These are phyloP conservation scores for Pinctada fucata DNA, from an alignment of 2,888 invertebrate genomes.

Conservation along the genomic window DNA sequence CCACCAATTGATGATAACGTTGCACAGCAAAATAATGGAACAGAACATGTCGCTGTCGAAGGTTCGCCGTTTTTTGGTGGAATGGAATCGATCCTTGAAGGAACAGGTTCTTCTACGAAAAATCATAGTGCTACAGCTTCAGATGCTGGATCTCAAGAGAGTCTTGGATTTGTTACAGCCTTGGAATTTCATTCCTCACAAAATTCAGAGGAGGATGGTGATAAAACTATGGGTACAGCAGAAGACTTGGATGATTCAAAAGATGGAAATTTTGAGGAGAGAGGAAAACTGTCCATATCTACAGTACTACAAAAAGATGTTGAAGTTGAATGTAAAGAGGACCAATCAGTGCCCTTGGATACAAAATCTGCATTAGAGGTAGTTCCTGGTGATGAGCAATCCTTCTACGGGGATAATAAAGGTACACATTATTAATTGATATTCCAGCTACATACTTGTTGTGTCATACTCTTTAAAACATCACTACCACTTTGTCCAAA, in stretches of 20 bases:
- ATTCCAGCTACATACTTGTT: too few relatives aligned
- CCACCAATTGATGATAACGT: too few relatives aligned
- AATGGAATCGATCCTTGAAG: too few relatives aligned
- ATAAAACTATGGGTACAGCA: neutral
- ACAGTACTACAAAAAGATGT: neutral
- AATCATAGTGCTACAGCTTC: neutral
- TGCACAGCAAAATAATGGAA: too few relatives aligned
- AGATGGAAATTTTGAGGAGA: too few relatives aligned
- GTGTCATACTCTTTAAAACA: too few relatives aligned
- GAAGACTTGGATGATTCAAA: neutral
- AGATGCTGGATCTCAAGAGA: neutral
- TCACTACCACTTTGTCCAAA: too few relatives aligned
- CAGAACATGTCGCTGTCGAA: too few relatives aligned
- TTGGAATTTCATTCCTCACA: neutral
- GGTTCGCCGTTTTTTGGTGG: too few relatives aligned
- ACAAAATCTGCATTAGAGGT: neutral
- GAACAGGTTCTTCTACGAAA: too few relatives aligned
- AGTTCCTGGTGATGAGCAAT: neutral
- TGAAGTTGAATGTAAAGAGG: neutral
- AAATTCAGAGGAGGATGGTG: neutral
- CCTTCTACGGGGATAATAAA: neutral
- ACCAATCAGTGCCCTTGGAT: too few relatives aligned
- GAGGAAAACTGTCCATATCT: too few relatives aligned
- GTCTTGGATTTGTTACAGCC: slow-evolving; percentile 5
- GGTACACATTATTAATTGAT: neutral